phyloP scores from a whole-genome alignment of 2,888 invertebrate genomes.

The Melangyna quadrimaculata region DNA sequence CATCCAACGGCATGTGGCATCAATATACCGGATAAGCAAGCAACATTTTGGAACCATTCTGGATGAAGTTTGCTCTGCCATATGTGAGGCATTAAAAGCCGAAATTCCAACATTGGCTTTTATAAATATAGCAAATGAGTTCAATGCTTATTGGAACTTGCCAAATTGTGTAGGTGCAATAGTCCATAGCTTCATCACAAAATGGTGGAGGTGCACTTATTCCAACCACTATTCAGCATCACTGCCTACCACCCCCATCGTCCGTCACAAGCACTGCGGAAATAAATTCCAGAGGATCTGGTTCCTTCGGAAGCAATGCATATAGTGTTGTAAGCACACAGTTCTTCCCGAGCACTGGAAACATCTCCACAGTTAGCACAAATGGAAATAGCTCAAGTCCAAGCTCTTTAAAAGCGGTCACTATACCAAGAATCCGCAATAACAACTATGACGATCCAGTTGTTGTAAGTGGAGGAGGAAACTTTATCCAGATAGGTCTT shows the following conservation, averaged over 20 bases:
- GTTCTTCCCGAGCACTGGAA: slow-evolving; percentile 75
- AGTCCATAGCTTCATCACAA: slow-evolving; percentile 80
- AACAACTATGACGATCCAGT: slow-evolving; percentile 75
- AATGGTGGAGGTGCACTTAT: slow-evolving; percentile 76
- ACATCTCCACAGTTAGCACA: slow-evolving; percentile 75
- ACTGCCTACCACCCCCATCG: slow-evolving; percentile 78
- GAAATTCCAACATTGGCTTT: too few species aligned
- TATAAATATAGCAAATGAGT: too few species aligned
- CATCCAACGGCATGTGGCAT: too few species aligned
- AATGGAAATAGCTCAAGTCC: slow-evolving; percentile 75
- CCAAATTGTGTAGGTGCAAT: too few species aligned
- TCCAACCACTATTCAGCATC: slow-evolving; percentile 75
- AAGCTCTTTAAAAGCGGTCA: slow-evolving; percentile 83
- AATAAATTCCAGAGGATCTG: slow-evolving; percentile 64
- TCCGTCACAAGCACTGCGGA: slow-evolving; percentile 78
- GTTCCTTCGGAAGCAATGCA: slow-evolving; percentile 51
- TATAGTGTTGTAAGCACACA: slow-evolving; percentile 64
- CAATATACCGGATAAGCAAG: too few species aligned
- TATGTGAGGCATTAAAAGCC: too few species aligned
- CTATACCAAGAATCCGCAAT: slow-evolving; percentile 86
- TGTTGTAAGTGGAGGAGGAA: slow-evolving; percentile 79
- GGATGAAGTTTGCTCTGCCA: too few species aligned
- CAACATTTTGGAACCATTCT: too few species aligned
- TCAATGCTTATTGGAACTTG: too few species aligned
- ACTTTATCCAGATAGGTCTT: slow-evolving; percentile 84